These are phyloP conservation scores for Slavum lentiscoides DNA, from an alignment of 2,888 invertebrate genomes.

Conservation along the genomic window DNA sequence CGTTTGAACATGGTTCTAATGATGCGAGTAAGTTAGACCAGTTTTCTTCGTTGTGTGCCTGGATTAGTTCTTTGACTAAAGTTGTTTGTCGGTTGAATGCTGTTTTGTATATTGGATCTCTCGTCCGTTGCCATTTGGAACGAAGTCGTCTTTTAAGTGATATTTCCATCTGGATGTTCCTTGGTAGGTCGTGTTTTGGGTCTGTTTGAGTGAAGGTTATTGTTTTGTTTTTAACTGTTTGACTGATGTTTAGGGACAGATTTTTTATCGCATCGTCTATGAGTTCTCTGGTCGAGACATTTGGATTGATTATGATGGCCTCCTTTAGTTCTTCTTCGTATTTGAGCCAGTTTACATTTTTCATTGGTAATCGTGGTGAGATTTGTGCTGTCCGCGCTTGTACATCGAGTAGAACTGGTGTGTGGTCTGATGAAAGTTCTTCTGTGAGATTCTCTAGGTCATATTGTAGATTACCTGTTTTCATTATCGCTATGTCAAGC, in stretches of 20 bases:
- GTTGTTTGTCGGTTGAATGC: neutral
- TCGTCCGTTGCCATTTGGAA: too few relatives aligned
- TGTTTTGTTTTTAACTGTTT: too few relatives aligned
- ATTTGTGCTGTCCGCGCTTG: neutral
- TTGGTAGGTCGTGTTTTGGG: too few relatives aligned
- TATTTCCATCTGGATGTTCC: too few relatives aligned
- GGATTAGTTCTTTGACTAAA: neutral
- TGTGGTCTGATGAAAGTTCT: neutral
- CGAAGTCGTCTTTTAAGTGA: too few relatives aligned
- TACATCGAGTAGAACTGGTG: neutral
- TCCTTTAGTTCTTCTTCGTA: too few relatives aligned
- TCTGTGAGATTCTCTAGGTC: neutral
- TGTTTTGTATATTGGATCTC: neutral
- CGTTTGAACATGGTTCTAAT: accelerated
- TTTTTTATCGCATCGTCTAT: too few relatives aligned
- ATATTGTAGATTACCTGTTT: neutral
- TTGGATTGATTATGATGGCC: too few relatives aligned
- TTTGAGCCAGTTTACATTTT: neutral
- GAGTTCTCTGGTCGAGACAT: too few relatives aligned
- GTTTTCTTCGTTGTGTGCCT: neutral
- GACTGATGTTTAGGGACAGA: too few relatives aligned
- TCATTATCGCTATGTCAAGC: neutral
- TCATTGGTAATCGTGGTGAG: neutral
- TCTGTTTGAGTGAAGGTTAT: too few relatives aligned
- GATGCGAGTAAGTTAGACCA: neutral